phyloP scores from a whole-genome alignment of 2,888 invertebrate species.

The Agriopis aurantiaria region DNA sequence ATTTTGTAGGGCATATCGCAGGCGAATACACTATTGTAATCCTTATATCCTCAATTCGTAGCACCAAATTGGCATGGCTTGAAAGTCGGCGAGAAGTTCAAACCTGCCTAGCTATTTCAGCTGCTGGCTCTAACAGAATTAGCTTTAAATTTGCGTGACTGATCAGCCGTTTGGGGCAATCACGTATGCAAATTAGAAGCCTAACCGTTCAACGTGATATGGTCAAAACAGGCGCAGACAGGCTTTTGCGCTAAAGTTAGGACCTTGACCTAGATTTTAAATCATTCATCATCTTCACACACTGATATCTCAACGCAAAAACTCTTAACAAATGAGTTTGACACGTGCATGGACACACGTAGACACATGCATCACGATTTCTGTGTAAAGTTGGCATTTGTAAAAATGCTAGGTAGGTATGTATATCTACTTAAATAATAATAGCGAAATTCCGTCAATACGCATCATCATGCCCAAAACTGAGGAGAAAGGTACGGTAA shows the following conservation, averaged over 20 bases:
- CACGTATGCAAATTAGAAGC: constrained; percentile 26
- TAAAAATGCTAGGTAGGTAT: neutral
- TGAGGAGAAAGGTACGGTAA: no score
- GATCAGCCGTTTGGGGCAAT: neutral
- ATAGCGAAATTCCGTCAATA: no score
- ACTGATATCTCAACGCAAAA: neutral
- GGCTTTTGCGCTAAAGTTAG: constrained; percentile 19
- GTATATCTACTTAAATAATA: no score
- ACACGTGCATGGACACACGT: neutral
- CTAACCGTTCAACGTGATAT: constrained; percentile 20
- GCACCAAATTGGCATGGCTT: constrained; percentile 24
- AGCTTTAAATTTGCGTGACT: constrained; percentile 13
- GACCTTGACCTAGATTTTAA: constrained; percentile 24
- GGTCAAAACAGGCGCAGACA: constrained; percentile 18
- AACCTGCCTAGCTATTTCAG: neutral
- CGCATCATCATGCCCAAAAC: no score
- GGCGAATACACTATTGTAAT: constrained; percentile 6
- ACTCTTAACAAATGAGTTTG: constrained; percentile 1
- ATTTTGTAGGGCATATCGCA: constrained; percentile 35
- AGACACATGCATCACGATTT: neutral
- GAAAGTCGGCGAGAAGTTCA: constrained; percentile 3
- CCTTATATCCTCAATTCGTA: constrained; percentile 19
- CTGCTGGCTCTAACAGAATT: neutral
- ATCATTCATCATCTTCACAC: constrained; percentile 20
- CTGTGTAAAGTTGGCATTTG: neutral